Conservation (phyloP, 2,113 vertebrate species). For the Lophochroa leadbeateri region DNA sequence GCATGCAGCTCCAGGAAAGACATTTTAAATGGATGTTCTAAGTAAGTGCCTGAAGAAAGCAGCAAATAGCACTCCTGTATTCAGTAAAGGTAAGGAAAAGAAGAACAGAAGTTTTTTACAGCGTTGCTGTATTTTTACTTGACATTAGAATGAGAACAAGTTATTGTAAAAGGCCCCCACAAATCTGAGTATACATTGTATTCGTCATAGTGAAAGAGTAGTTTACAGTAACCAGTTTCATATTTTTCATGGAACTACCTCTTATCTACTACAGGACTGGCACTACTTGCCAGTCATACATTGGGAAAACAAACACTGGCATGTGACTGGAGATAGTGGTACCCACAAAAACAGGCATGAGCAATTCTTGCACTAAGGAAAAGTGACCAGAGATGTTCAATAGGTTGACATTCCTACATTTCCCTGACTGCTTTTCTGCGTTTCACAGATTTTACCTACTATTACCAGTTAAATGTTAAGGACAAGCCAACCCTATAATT, state of each 20-base stretch:
- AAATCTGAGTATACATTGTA: not conserved
- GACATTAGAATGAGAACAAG: not conserved
- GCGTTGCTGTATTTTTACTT: not conserved
- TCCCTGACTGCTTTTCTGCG: not conserved
- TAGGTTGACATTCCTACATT: not conserved
- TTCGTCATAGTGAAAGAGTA: not conserved
- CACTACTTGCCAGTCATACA: not conserved
- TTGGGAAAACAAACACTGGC: not conserved
- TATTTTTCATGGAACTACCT: not conserved
- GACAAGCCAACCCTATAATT: not conserved
- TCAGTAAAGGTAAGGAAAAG: not conserved
- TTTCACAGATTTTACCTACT: not conserved
- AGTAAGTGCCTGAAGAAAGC: not conserved
- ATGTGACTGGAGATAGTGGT: accelerated
- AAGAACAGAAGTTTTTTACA: not conserved
- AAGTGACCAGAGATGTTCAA: not conserved
- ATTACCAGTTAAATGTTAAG: not conserved
- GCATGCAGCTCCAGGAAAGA: not conserved
- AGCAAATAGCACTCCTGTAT: not conserved
- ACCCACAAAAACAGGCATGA: not conserved
- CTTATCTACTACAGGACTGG: not conserved
- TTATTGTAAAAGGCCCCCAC: not conserved
- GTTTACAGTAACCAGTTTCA: not conserved
- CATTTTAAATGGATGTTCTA: not conserved
- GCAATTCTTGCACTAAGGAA: not conserved